These are phyloP conservation scores for Hyperoodon ampullatus DNA, from an alignment of 2,113 vertebrate species.

Conservation along the genomic window DNA sequence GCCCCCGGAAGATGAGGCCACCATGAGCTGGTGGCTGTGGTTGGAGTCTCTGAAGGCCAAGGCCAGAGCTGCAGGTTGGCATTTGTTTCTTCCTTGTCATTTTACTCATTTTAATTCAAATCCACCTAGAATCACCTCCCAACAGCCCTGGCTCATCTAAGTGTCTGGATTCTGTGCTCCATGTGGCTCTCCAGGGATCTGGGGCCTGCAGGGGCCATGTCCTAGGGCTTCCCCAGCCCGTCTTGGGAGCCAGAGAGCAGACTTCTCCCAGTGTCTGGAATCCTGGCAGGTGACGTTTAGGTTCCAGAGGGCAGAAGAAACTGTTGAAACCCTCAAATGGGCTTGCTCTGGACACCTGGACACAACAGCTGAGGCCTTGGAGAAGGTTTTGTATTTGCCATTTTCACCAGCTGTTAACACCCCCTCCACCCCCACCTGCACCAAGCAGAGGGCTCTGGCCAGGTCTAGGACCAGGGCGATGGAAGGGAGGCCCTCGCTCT, in stretches of 20 bases:
- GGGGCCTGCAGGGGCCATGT: not conserved
- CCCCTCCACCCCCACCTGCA: too few species aligned
- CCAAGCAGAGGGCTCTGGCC: not conserved
- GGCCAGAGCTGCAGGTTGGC: too few species aligned
- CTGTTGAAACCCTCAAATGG: not conserved
- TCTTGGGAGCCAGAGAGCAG: not conserved
- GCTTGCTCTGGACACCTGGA: too few species aligned
- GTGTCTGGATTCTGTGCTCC: not conserved
- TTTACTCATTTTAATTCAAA: not conserved
- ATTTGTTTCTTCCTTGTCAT: not conserved
- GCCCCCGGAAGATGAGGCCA: not conserved
- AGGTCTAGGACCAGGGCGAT: not conserved
- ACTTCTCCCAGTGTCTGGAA: not conserved
- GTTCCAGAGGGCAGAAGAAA: not conserved
- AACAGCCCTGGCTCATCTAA: not conserved
- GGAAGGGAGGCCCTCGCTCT: not conserved
- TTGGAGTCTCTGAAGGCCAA: accelerated
- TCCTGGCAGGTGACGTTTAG: not conserved
- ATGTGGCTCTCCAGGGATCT: accelerated
- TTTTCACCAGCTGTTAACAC: not conserved
- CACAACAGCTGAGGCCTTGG: not conserved
- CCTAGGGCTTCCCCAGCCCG: not conserved
- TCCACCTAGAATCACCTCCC: not conserved
- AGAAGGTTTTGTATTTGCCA: not conserved
- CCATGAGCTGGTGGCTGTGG: not conserved